Evolutionary conservation across 2,888 invertebrate genomes (phyloP), one percentile per base, ranked within the genome.

Genomic region (Eupsilia transversa): DNA sequence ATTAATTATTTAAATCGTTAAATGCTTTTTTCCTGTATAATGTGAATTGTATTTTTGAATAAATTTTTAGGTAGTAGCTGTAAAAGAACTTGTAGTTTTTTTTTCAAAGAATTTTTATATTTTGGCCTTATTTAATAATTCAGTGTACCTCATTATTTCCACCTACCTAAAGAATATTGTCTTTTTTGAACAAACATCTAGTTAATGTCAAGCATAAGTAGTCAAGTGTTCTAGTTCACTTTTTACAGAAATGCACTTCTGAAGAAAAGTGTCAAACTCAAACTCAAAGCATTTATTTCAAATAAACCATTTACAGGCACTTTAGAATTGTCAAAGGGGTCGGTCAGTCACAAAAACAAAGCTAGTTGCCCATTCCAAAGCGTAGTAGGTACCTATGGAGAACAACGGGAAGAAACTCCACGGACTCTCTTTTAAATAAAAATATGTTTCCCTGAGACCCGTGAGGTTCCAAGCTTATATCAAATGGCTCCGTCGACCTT

Each of bases 1-100:
- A 46, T 63, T 77, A 61, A 88, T 86, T 80, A 83, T 80, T 79
- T 85, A 83, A 80, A 83, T 87, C 82, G 70, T 84, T 87, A 84
- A 89, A 86, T 80, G 59, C 33, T 35, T 67, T 67, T 83, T 57
- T 67, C 49, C 60, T 79, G 68, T 81, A 73, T 17, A 61, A 61
- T 64, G 56, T 67, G 12, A 38, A 54, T 57, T 43, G 35, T 63
- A 27, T 73, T 63, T 71, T 70, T 64, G 3, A 17, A 56, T 56
- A 27, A 59, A 49, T 20, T 60, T 60, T 43, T 30, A 30, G 27
- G 3, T 52, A n/a, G 10, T 20, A 5, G 33, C 12, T 61, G 17
- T 30, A 23, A 35, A 27, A 74, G 10, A n/a, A n/a, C n/a, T n/a
- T n/a, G n/a, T n/a, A n/a, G n/a, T n/a, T n/a, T n/a, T n/a, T n/a